phyloP scores from a whole-genome alignment of 2,797 vertebrate genomes.

The Argyrosomus regius region DNA sequence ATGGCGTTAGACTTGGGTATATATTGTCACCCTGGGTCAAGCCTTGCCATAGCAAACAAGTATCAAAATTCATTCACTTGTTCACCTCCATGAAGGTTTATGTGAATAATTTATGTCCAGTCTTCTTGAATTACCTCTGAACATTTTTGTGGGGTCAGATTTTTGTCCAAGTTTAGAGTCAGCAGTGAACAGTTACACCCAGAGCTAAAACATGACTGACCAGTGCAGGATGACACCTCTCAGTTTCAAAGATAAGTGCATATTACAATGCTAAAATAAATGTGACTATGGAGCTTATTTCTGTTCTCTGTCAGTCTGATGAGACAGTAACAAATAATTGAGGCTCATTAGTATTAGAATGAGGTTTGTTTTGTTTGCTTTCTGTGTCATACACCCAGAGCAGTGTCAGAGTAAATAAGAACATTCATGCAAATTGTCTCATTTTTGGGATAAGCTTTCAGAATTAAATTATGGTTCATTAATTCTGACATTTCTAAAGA shows the following conservation, averaged over 20 bases:
- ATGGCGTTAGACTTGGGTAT: background rate
- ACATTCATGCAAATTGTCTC: background rate
- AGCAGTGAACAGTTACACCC: constrained; percentile 55
- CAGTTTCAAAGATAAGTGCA: constrained; percentile 46
- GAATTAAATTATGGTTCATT: background rate
- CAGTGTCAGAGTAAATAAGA: background rate
- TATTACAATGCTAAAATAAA: constrained; percentile 37
- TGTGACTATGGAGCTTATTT: background rate
- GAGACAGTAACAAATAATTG: background rate
- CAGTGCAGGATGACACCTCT: constrained; percentile 59
- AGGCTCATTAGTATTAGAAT: background rate
- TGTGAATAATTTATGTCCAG: constrained; percentile 72
- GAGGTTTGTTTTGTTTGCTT: background rate
- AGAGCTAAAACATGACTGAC: constrained; percentile 39
- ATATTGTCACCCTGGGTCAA: background rate
- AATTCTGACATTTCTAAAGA: constrained; percentile 13
- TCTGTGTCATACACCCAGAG: background rate
- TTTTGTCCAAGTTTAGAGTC: constrained; percentile 67
- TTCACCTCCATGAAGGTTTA: constrained; percentile 56
- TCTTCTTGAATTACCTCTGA: constrained; percentile 69
- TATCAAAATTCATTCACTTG: constrained; percentile 48
- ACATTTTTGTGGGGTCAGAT: constrained; percentile 55
- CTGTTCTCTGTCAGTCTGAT: constrained; percentile 9
- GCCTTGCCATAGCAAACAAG: constrained; percentile 5
- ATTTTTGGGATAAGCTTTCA: background rate